Evolutionary conservation across 1,140 invertebrate genomes (phyloP), one percentile per base, ranked within the genome.

Genomic region (Holcopasites calliopsidis): DNA sequence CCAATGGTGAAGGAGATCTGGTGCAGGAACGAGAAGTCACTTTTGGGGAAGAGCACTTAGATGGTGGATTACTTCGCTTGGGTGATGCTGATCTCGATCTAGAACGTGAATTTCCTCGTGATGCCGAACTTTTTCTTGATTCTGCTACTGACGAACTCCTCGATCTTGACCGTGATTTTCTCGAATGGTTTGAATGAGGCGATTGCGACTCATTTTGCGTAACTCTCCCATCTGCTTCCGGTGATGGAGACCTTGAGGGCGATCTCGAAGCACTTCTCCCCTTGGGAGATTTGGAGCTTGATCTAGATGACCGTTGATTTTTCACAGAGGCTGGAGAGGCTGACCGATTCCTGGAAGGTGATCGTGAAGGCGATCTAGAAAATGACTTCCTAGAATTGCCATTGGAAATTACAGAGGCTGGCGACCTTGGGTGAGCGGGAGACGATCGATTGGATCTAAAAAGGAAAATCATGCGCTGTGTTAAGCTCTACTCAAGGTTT

Each of bases 331-430:
- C 26, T 4, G 68, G 73, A 0, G 77, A 84, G 2, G 18, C 2
- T 1, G 82, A 84, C 44, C 64, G 4, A 35, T 44, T 80, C 31
- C 52, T 49, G 0, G 73, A 74, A 5, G 70, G 80, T 28, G 80
- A 82, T 58, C 44, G 60, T 1, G 77, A 83, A 28, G 73, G 73
- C 13, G 82, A 83, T 78, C 78, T 80, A 49, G 81, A 84, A 50
- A 75, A 83, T 11, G 81, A 84, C 44, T 80, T 84, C 26, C 72
- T 75, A 26, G 77, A 84, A 23, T 71, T 83, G 3, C 38, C 69
- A 26, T 77, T 75, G 0, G 81, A 84, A 54, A 11, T 47, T 7
- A 52, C 40, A 26, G 77, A 83, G 52, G 69, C 58, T 50, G 80
- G 79, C 16, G 81, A 82, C 31, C 47, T 49, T 44, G 77, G 47